These are phyloP conservation scores for Dryobotodes eremita DNA, from an alignment of 2,888 invertebrate species.

Conservation along the genomic window DNA sequence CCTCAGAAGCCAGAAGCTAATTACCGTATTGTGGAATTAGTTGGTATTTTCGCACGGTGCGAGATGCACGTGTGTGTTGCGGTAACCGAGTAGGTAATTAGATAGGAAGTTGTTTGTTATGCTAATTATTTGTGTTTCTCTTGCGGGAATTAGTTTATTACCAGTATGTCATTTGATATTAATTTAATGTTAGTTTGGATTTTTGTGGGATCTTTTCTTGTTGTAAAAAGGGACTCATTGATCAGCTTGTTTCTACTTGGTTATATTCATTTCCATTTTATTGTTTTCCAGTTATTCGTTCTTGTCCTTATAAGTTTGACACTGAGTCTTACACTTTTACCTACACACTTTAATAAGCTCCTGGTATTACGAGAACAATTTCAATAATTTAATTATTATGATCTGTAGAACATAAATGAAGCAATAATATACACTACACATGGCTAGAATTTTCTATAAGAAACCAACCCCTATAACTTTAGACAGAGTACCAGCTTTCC, in stretches of 20 bases:
- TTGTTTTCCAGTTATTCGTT: not conserved
- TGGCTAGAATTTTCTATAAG: not conserved
- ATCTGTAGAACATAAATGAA: not conserved
- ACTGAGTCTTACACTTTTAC: too few species aligned
- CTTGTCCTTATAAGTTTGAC: not conserved
- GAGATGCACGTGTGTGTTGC: constrained; percentile 75
- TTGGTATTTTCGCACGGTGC: constrained; percentile 83
- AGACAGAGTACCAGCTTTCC: constrained; percentile 5
- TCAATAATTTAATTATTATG: not conserved
- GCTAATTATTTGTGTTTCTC: constrained; percentile 60
- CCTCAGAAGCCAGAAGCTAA: constrained; percentile 77
- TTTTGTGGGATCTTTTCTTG: constrained; percentile 8
- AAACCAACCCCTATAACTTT: constrained; percentile 5
- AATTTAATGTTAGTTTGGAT: constrained; percentile 48
- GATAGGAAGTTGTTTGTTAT: constrained; percentile 72
- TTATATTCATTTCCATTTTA: not conserved
- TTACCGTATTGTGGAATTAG: constrained; percentile 84
- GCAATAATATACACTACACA: not conserved
- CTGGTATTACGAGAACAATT: not conserved
- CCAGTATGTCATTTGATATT: constrained; percentile 62
- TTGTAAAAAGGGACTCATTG: not conserved
- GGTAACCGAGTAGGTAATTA: constrained; percentile 83
- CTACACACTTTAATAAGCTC: not conserved
- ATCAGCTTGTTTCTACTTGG: not conserved
- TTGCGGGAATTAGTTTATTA: constrained; percentile 58